A percentile compares a stretch with the other conserved stretches of the same genome.
Conservation (phyloP, 1,140 invertebrate genomes). For the Brachionus plicatilis region DNA sequence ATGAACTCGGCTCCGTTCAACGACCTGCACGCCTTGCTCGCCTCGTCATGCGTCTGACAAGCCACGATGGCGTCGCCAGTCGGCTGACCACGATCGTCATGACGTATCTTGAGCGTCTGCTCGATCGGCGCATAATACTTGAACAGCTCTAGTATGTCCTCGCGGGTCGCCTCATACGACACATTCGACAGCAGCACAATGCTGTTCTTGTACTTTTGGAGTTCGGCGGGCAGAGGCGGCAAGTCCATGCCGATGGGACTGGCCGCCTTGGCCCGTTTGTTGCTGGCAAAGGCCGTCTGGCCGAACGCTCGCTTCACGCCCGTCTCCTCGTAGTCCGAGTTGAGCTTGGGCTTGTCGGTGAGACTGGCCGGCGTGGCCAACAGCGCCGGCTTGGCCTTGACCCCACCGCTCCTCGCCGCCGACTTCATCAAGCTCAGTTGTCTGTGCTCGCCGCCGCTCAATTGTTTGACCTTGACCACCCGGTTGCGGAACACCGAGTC, state of each 20-base stretch:
- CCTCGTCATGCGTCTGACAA: background rate
- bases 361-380: background rate
- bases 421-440: background rate
- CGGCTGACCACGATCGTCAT: slow-evolving; percentile 23
- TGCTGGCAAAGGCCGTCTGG: background rate
- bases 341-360: background rate
- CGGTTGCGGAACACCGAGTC: background rate
- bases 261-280: background rate
- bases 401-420: background rate
- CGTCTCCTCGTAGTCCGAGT: background rate
- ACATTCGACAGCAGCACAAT: slow-evolving; percentile 22
- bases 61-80: slow-evolving; percentile 40
- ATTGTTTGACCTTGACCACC: background rate
- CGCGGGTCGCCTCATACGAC: slow-evolving; percentile 8
- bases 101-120: slow-evolving; percentile 35
- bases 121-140: slow-evolving; percentile 20
- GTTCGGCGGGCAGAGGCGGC: slow-evolving; percentile 34
- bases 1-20: slow-evolving; percentile 12
- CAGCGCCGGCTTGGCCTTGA: background rate
- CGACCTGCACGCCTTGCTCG: background rate
- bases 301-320: background rate
- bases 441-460: background rate
- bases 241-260: background rate
- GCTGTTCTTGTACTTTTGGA: slow-evolving; percentile 7
- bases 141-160: slow-evolving; percentile 23